Evolutionary conservation across 2,113 vertebrate species (phyloP).

Genomic region (Blennius ocellaris): DNA sequence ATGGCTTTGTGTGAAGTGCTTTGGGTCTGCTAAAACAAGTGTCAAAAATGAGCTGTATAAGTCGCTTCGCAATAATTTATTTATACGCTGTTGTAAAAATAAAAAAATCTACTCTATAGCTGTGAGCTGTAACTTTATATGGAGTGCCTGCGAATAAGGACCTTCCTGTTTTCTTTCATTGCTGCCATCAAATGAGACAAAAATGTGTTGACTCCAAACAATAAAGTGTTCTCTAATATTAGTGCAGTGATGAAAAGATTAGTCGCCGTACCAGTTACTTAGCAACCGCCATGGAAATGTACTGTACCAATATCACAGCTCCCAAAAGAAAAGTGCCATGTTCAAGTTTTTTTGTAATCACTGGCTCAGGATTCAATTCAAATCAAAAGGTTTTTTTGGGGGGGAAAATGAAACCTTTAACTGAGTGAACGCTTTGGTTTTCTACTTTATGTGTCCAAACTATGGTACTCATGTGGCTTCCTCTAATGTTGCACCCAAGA

Average conservation of each 20-base stretch:
- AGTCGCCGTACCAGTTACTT: conserved; percentile 40
- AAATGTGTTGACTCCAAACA: conserved; percentile 21
- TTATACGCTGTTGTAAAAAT: background rate
- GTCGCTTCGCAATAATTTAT: background rate
- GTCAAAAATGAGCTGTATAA: no score
- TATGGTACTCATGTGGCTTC: conserved; percentile 7
- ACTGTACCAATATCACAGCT: conserved; percentile 22
- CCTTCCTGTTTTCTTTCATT: conserved; percentile 5
- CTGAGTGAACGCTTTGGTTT: conserved; percentile 20
- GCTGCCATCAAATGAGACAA: conserved; percentile 14
- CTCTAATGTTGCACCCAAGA: background rate
- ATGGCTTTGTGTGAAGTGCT: no score
- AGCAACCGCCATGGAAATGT: conserved; percentile 47
- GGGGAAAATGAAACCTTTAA: conserved; percentile 28
- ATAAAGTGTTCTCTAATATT: conserved; percentile 36
- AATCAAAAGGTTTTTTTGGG: conserved; percentile 29
- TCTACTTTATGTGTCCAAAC: conserved; percentile 26
- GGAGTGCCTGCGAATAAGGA: background rate
- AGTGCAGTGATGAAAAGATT: conserved; percentile 41
- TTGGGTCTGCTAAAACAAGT: no score
- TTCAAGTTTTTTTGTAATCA: conserved; percentile 51
- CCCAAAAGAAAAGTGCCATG: conserved; percentile 15
- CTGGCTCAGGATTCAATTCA: conserved; percentile 48
- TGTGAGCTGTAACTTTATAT: background rate
- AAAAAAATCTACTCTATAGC: background rate